These are phyloP conservation scores for Drosophila arawakana DNA, from an alignment of 1,140 invertebrate species.

Conservation along the genomic window DNA sequence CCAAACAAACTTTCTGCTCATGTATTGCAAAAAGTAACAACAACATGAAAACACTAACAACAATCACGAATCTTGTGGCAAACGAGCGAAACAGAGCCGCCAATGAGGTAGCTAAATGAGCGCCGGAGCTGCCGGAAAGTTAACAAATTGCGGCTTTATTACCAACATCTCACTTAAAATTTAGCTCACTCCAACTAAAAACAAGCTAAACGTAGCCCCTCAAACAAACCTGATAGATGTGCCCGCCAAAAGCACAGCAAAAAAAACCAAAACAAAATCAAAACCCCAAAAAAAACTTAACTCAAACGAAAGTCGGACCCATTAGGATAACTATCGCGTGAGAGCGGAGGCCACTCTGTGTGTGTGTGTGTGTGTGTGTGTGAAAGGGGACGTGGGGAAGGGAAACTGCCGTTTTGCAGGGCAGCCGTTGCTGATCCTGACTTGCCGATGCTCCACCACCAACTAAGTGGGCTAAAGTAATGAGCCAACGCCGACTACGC, in stretches of 20 bases:
- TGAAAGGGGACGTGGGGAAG: no score
- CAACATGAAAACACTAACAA: slow-evolving; percentile 29
- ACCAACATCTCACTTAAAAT: slow-evolving; percentile 81
- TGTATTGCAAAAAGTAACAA: slow-evolving; percentile 22
- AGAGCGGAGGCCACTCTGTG: slow-evolving; percentile 44
- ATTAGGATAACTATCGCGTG: slow-evolving; percentile 83
- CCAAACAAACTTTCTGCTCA: slow-evolving; percentile 29
- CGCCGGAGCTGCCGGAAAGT: slow-evolving; percentile 55
- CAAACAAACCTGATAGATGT: slow-evolving; percentile 68
- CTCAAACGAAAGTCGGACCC: slow-evolving; percentile 77
- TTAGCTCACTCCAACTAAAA: slow-evolving; percentile 37
- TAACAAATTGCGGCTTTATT: slow-evolving; percentile 83
- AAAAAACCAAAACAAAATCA: slow-evolving; percentile 11
- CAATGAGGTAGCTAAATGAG: slow-evolving; percentile 83
- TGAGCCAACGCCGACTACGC: slow-evolving; percentile 49
- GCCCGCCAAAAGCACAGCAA: slow-evolving; percentile 50
- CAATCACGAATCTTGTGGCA: slow-evolving; percentile 54
- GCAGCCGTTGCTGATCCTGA: slow-evolving; percentile 62
- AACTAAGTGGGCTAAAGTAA: slow-evolving; percentile 79
- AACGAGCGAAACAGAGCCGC: slow-evolving; percentile 73
- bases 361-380: neutral
- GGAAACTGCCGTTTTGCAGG: slow-evolving; percentile 45
- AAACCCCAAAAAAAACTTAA: slow-evolving; percentile 8
- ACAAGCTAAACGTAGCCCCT: slow-evolving; percentile 2
- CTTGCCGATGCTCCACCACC: slow-evolving; percentile 61